Conservation (phyloP, 2,888 invertebrate species). For the Andricus quercusramuli region DNA sequence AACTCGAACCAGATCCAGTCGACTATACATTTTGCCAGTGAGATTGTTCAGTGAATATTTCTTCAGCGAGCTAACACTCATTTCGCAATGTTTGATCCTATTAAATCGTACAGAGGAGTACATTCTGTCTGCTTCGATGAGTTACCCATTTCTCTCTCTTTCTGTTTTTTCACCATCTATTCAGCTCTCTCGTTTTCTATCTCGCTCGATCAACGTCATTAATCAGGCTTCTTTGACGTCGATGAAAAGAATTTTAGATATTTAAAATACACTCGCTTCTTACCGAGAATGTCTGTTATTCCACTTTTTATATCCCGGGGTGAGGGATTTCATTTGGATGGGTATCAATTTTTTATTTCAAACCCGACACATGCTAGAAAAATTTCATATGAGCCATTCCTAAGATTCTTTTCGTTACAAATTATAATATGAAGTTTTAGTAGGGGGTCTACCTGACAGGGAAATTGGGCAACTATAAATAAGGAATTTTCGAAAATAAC, state of each 20-base stretch:
- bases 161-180: neutral
- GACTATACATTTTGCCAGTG: constrained; percentile 26
- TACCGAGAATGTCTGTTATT: constrained; percentile 31
- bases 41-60: constrained; percentile 48
- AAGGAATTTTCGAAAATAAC: too few species aligned
- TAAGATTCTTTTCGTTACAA: neutral
- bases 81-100: constrained; percentile 57
- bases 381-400: neutral
- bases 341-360: neutral
- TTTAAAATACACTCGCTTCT: constrained; percentile 36
- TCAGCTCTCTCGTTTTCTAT: constrained; percentile 27
- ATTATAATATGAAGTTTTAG: too few species aligned
- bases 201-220: constrained; percentile 36
- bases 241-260: constrained; percentile 39
- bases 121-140: constrained; percentile 42
- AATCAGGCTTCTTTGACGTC: constrained; percentile 37
- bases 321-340: constrained; percentile 38
- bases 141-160: constrained; percentile 1
- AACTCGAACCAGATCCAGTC: constrained; percentile 3
- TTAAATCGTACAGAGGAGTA: constrained; percentile 47
- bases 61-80: constrained; percentile 53
- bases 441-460: too few species aligned
- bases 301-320: constrained; percentile 1
- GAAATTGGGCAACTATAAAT: too few species aligned
- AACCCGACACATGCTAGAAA: neutral